Base-by-base conservation (phyloP, 2,113 vertebrate species). In the Corythoichthys haematopterus region DNA sequence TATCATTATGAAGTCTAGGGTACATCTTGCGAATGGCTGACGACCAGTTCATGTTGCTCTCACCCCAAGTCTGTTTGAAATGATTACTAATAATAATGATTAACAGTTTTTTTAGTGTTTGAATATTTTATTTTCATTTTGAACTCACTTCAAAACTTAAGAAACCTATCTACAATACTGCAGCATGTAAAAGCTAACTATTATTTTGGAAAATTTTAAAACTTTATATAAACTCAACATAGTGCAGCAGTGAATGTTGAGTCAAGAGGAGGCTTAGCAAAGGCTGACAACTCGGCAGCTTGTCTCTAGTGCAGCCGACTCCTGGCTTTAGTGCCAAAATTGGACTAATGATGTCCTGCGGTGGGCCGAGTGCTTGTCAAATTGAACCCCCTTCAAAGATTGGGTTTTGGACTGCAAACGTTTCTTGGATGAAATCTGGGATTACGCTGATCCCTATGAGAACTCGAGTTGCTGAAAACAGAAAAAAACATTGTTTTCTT, bases 331-430 rank as follows among this genome's bases (percentile, higher is more conserved):
- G 57, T 68, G 65, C 61, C 71, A 62, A 76, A 73, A 70, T 77
- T 73, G 52, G 77, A 74, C 69, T 81, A 81, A 81, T 81, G 81
- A 82, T 80, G 73, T 76, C 77, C 69, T 64, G 66, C 15, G 79
- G 72, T 60, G 58, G 10, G 48, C 63, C 66, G 15, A 69, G 68
- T 69, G 64, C 40, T 75, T 67, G 70, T 59, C 20, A 62, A 74
- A 48, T 75, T 76, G 70, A 87, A 68, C 57, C 60, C 55, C 47
- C 50, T 71, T 87, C 79, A 83, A 76, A 83, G 75, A 64, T 59
- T 46, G n/a, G 51, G 71, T 68, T 72, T 80, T 68, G 70, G 80
- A 70, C 37, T 2, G 16, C 43, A 6, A 28, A 46, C 33, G 60
- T 62, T 47, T 81, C 65, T 83, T 75, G 63, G 68, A 79, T 65